phyloP scores from a whole-genome alignment of 1,140 invertebrate species.

The Sinella curviseta region DNA sequence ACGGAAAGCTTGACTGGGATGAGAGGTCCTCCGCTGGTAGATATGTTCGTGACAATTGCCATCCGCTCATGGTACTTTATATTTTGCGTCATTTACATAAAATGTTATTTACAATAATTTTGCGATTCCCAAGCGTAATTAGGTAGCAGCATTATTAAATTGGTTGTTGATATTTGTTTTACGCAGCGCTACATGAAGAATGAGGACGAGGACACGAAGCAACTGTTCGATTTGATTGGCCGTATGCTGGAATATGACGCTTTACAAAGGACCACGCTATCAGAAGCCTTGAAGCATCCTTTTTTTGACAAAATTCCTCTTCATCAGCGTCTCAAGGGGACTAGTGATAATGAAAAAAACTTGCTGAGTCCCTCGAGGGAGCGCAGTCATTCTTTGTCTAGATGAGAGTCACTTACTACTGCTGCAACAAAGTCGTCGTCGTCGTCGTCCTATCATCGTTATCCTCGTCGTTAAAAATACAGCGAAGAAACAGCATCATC shows the following conservation, averaged over 20 bases:
- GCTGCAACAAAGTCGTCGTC: not conserved
- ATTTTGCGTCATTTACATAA: conserved; percentile 49
- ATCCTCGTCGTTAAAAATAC: not conserved
- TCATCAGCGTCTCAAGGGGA: conserved; percentile 68
- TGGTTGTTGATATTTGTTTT: conserved; percentile 27
- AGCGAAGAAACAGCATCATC: not conserved
- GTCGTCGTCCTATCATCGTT: not conserved
- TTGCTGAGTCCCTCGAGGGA: conserved; percentile 56
- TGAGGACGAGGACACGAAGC: conserved; percentile 85
- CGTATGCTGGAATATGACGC: conserved; percentile 98
- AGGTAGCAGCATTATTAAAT: too few relatives aligned
- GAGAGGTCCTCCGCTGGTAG: conserved; percentile 90
- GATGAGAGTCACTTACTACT: conserved; percentile 54
- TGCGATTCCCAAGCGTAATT: too few relatives aligned
- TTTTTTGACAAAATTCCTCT: conserved; percentile 85
- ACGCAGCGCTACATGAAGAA: conserved; percentile 84
- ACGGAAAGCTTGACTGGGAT: conserved; percentile 92
- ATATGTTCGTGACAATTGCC: conserved; percentile 97
- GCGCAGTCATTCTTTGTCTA: conserved; percentile 65
- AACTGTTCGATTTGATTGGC: conserved; percentile 90
- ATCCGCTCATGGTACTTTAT: conserved; percentile 82
- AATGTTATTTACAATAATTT: not conserved
- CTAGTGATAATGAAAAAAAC: conserved; percentile 50
- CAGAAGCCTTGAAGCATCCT: conserved; percentile 85
- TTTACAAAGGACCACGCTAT: conserved; percentile 79